Percentiles rank a stretch among this genome's conserved stretches.
These are phyloP conservation scores for Timandra comae DNA, from an alignment of 2,888 invertebrate genomes.

Conservation along the genomic window DNA sequence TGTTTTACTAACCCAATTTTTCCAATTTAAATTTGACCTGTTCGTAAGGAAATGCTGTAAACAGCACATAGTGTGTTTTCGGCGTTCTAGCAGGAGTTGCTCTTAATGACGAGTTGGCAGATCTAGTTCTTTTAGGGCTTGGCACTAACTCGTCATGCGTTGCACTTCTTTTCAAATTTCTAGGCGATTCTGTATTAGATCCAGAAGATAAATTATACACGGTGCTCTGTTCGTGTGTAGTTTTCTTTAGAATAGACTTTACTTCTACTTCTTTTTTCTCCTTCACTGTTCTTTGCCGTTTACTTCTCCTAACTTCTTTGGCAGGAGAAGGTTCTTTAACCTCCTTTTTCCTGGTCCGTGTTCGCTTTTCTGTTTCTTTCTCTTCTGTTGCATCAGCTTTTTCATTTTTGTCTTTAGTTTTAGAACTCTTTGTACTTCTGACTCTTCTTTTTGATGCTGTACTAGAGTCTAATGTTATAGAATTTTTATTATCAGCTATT, in stretches of 20 bases:
- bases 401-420: conserved; percentile 3
- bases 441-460: conserved; percentile 5
- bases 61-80: conserved; percentile 47
- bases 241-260: conserved; percentile 29
- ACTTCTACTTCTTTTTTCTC: conserved; percentile 22
- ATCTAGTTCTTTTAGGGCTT: conserved; percentile 38
- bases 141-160: conserved; percentile 29
- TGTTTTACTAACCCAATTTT: conserved; percentile 45
- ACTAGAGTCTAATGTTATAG: conserved; percentile 1
- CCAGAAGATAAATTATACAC: conserved; percentile 48
- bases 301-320: conserved; percentile 44
- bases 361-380: conserved; percentile 12
- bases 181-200: conserved; percentile 39
- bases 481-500: too few relatives aligned
- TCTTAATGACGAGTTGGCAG: conserved; percentile 20
- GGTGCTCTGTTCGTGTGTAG: conserved; percentile 40
- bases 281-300: conserved; percentile 33
- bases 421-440: conserved; percentile 18
- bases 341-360: conserved; percentile 11
- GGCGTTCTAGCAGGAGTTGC: conserved; percentile 34
- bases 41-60: conserved; percentile 54
- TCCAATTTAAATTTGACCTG: conserved; percentile 48
- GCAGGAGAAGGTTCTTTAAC: conserved; percentile 25
- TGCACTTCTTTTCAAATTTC: conserved; percentile 36
- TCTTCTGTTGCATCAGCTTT: conserved; percentile 5